These are phyloP conservation scores for Gobio occitaniae DNA, from an alignment of 2,797 vertebrate species.

Conservation along the genomic window DNA sequence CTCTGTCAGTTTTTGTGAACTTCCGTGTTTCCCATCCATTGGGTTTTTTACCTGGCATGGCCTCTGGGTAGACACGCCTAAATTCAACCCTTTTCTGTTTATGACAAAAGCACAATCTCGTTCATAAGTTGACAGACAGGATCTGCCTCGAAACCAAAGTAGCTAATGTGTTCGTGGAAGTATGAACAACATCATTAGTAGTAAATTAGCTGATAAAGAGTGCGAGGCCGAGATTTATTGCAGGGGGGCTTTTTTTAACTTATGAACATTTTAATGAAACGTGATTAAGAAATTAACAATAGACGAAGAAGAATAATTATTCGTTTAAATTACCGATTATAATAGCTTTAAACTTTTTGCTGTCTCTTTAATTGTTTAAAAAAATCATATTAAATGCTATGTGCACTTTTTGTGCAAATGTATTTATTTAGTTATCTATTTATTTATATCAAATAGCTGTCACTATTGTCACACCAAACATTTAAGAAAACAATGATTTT, in stretches of 20 bases:
- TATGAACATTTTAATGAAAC: background rate
- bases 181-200: too few species aligned
- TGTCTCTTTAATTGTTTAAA: too few species aligned
- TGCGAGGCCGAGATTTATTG: background rate
- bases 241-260: background rate
- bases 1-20: slow-evolving; percentile 7
- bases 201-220: too few species aligned
- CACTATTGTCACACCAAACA: background rate
- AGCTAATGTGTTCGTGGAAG: background rate
- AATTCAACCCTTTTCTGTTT: slow-evolving; percentile 33
- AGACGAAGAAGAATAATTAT: background rate
- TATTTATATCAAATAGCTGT: background rate
- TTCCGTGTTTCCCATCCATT: slow-evolving; percentile 52
- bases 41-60: slow-evolving; percentile 21
- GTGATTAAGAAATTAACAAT: background rate
- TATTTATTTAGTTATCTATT: background rate
- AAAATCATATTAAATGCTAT: too few species aligned
- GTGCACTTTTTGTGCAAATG: background rate
- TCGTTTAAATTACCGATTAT: background rate
- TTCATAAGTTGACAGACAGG: slow-evolving; percentile 23
- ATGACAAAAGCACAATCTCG: background rate
- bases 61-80: slow-evolving; percentile 54
- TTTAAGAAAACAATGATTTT: background rate
- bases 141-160: slow-evolving; percentile 6
- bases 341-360: background rate